Percentiles rank a stretch among this genome's conserved stretches.
Evolutionary conservation across 2,888 invertebrate species (phyloP).

Genomic region (Latrodectus elegans): DNA sequence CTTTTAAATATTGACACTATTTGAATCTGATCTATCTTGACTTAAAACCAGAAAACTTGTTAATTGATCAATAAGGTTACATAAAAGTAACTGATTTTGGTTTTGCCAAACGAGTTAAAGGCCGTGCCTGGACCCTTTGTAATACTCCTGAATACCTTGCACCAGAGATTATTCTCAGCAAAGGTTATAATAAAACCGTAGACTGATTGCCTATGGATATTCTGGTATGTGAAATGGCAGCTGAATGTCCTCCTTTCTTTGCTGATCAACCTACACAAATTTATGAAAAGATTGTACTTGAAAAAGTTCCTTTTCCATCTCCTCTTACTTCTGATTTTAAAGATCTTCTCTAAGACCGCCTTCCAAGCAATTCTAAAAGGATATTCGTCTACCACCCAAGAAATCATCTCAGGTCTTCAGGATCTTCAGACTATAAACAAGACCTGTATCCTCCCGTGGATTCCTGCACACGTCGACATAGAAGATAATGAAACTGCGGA

Average conservation of each 20-base stretch:
- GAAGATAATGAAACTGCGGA: too few relatives aligned
- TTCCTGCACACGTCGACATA: too few relatives aligned
- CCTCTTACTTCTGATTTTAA: slow-evolving; percentile 99
- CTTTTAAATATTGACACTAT: slow-evolving; percentile 99
- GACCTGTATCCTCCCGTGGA: too few relatives aligned
- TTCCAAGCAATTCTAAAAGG: too few relatives aligned
- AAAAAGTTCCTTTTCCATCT: slow-evolving; percentile 98
- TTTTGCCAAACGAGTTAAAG: slow-evolving; percentile 98
- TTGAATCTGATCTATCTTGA: slow-evolving; percentile 99
- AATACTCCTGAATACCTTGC: slow-evolving; percentile 94
- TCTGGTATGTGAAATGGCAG: slow-evolving; percentile 97
- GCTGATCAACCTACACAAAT: slow-evolving; percentile 99
- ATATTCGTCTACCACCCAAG: too few relatives aligned
- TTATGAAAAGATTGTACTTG: slow-evolving; percentile 99
- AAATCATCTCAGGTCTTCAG: too few relatives aligned
- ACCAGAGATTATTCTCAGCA: slow-evolving; percentile 80
- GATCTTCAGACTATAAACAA: too few relatives aligned
- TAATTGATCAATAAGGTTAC: slow-evolving; percentile 97
- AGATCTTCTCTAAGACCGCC: too few relatives aligned
- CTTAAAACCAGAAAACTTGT: slow-evolving; percentile 97
- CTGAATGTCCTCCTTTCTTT: slow-evolving; percentile 99
- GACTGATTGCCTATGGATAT: slow-evolving; percentile 99
- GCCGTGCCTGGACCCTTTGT: slow-evolving; percentile 99
- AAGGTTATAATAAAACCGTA: slow-evolving; percentile 96
- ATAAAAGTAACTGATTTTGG: slow-evolving; percentile 98